Evolutionary conservation across 2,888 invertebrate genomes (phyloP), one percentile per base, ranked within the genome.

Genomic region (Odontocolon sp.): DNA sequence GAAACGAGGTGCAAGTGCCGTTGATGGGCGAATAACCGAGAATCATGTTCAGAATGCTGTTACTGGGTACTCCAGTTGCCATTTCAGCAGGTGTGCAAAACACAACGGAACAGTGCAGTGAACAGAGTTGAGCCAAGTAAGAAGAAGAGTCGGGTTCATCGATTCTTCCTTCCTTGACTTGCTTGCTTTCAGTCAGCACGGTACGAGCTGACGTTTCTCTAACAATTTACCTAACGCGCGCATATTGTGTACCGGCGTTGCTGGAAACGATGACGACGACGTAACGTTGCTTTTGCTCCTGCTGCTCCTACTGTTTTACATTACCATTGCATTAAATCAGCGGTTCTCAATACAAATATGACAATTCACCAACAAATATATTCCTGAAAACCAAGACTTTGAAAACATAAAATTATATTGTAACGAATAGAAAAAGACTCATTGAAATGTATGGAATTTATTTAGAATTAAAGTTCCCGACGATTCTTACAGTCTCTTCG

Each of bases 61-160:
- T 31, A 33, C 54, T 6, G 14, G n/a, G 9, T 8, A 9, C 21
- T 45, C 4, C 40, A 21, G 28, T 9, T 52, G 28, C 6, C 28
- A 31, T n/a, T 54, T 31, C 54, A 1, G 31, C 9, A 16, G 26
- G 11, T n/a, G 28, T 33, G 54, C 16, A 23, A 28, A 31, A 52
- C 52, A 28, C 28, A n/a, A n/a, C n/a, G n/a, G n/a, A n/a, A n/a
- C n/a, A n/a, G n/a, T n/a, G n/a, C n/a, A 3, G 31, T 1, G 31
- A 18, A 54, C 8, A 33, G 9, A 14, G 28, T 18, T 40, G 26
- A 45, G 54, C 6, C 54, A 33, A 21, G 33, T 23, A 66, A 64
- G 40, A 72, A 66, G 31, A 52, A 72, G 57, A 59, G 57, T 59
- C 59, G 23, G 23, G 21, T 4, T 2, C 75, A 75, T 75, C 66